These are phyloP conservation scores for Globia sparganii DNA, from an alignment of 2,888 invertebrate species.

Conservation along the genomic window DNA sequence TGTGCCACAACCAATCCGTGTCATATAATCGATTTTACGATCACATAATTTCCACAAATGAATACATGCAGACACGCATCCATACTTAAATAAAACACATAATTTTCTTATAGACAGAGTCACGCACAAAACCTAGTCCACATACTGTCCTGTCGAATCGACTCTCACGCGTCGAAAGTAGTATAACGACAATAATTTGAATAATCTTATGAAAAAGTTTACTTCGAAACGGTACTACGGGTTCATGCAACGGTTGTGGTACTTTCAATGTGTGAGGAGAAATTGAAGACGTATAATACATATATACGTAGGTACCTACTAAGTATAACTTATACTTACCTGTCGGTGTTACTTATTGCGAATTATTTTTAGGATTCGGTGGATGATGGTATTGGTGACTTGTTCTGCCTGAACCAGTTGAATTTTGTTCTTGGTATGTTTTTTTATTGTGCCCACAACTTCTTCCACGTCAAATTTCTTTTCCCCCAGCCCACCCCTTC, in stretches of 20 bases:
- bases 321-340: neutral
- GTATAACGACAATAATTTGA: constrained; percentile 64
- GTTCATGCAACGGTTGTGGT: constrained; percentile 34
- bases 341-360: neutral
- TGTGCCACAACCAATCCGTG: neutral
- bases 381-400: neutral
- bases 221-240: constrained; percentile 27
- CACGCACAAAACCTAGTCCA: constrained; percentile 38
- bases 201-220: constrained; percentile 67
- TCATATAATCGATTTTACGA: constrained; percentile 11
- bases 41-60: constrained; percentile 10
- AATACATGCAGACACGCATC: constrained; percentile 35
- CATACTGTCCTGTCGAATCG: constrained; percentile 21
- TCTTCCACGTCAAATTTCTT: too few relatives aligned
- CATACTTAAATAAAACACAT: constrained; percentile 13
- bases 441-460: too few relatives aligned
- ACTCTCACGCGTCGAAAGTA: constrained; percentile 67
- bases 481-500: too few relatives aligned
- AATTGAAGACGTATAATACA: constrained; percentile 23
- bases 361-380: neutral
- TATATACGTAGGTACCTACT: too few relatives aligned
- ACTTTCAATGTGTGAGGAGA: constrained; percentile 38
- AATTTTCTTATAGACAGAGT: constrained; percentile 29
- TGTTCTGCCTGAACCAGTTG: neutral
- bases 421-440: neutral